A percentile compares a stretch with the other conserved stretches of the same genome.
phyloP scores from a whole-genome alignment of 1,140 invertebrate genomes.

The Dufourea novaeangliae region DNA sequence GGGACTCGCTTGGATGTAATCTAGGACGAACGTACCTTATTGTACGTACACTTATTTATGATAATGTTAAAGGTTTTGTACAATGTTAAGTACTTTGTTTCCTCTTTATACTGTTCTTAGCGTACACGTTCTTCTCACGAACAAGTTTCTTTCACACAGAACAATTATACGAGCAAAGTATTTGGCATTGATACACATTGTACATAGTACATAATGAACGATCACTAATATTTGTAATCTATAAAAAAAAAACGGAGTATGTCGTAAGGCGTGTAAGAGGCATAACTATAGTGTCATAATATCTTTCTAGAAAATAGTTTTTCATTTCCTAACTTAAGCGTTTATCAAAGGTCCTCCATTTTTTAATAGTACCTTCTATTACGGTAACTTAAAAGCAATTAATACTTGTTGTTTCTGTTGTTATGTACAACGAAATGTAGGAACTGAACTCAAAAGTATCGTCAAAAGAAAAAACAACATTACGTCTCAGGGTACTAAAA shows the following conservation, averaged over 20 bases:
- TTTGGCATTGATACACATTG: conserved; percentile 54
- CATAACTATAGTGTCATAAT: conserved; percentile 71
- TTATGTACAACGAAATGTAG: conserved; percentile 65
- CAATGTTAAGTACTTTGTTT: conserved; percentile 52
- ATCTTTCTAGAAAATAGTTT: conserved; percentile 62
- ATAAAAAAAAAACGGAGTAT: conserved; percentile 49
- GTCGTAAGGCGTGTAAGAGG: conserved; percentile 40
- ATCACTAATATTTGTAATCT: conserved; percentile 44
- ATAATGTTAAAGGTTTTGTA: conserved; percentile 52
- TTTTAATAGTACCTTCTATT: conserved; percentile 57
- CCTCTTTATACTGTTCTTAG: conserved; percentile 18
- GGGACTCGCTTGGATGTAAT: conserved; percentile 41
- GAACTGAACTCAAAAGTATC: conserved; percentile 22
- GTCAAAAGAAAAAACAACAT: conserved; percentile 34
- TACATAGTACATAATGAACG: conserved; percentile 49
- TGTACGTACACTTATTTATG: conserved; percentile 69
- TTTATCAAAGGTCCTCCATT: conserved; percentile 71
- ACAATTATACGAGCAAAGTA: conserved; percentile 43
- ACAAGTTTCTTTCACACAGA: conserved; percentile 15
- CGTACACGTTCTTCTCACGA: conserved; percentile 1
- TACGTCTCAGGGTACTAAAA: conserved; percentile 40
- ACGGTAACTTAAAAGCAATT: conserved; percentile 47
- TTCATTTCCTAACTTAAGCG: conserved; percentile 62
- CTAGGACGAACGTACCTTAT: conserved; percentile 50
- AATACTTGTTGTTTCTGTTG: conserved; percentile 64